Base-by-base conservation (phyloP, 2,113 vertebrate genomes). In the Pseudorasbora parva region DNA sequence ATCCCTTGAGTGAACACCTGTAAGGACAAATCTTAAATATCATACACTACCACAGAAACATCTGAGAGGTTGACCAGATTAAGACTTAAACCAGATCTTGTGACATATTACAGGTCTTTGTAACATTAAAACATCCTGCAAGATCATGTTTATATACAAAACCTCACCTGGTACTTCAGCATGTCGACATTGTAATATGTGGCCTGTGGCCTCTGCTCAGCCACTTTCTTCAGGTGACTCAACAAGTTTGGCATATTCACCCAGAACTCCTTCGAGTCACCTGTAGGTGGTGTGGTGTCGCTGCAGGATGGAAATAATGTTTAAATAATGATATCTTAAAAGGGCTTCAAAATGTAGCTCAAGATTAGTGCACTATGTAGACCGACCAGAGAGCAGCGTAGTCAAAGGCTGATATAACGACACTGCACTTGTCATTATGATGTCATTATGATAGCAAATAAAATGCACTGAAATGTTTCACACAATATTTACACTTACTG, bases 161-260 rank as follows among this genome's bases (percentile, higher is more conserved):
- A 72, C 17, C 90, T 87, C 90, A 98, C 98, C 97, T 99, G 98
- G 90, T 99, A 99, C 87, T 99, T 99, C 90, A 99, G 95, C 97
- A 99, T 99, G 86, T 99, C 98, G 92, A 99, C 98, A 19, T 99
- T 99, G 90, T 99, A 99, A 92, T 99, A 99, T 3, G 98, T 99
- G 43, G 98, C 98, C 87, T 98, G 97, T 14, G 98, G 97, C 88
- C 98, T 98, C 93, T 99, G 98, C 84, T 99, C 98, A 0, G 98
- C 97, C 57, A 99, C 97, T 92, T 96, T 99, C 92, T 96, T 99
- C 60, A 99, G 93, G 88, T 99, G 97, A 85, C 94, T 94, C 95
- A 99, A 96, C 92, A 99, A 86, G 90, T 98, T 98, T 93, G 97
- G 96, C 97, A 99, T 99, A 87, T 99, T 99, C 89, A 99, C 97